These are phyloP conservation scores for Hyposmocoma kahamanoa DNA, from an alignment of 1,140 invertebrate genomes.

Conservation along the genomic window DNA sequence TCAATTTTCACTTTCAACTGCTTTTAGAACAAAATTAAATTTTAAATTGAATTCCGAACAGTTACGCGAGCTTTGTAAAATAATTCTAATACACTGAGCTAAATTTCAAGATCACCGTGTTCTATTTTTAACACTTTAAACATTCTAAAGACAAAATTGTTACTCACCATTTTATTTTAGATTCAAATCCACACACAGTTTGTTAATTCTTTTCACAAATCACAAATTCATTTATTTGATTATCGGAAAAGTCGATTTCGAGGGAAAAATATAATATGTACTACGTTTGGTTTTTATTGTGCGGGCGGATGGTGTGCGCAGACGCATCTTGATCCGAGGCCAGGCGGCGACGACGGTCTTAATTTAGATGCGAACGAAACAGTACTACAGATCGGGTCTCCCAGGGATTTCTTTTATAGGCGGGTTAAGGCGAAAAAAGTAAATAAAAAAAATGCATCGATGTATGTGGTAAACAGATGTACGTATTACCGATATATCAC, in stretches of 20 bases:
- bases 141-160: neutral
- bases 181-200: conserved; percentile 8
- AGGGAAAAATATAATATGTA: conserved; percentile 59
- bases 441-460: conserved; percentile 13
- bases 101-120: conserved; percentile 26
- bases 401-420: conserved; percentile 49
- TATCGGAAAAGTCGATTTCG: conserved; percentile 37
- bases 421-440: conserved; percentile 15
- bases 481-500: neutral
- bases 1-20: neutral
- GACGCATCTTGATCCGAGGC: conserved; percentile 50
- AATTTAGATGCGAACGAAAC: conserved; percentile 54
- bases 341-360: conserved; percentile 44
- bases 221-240: conserved; percentile 27
- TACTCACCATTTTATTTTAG: conserved; percentile 39
- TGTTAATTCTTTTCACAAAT: conserved; percentile 13
- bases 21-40: neutral
- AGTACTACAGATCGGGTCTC: conserved; percentile 38
- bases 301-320: conserved; percentile 39
- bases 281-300: conserved; percentile 56
- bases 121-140: conserved; percentile 20
- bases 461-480: conserved; percentile 34
- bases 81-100: conserved; percentile 10
- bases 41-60: neutral
- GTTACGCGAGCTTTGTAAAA: conserved; percentile 16